Base-by-base conservation (phyloP, 1,140 invertebrate genomes). In the Tigriopus japonicus region DNA sequence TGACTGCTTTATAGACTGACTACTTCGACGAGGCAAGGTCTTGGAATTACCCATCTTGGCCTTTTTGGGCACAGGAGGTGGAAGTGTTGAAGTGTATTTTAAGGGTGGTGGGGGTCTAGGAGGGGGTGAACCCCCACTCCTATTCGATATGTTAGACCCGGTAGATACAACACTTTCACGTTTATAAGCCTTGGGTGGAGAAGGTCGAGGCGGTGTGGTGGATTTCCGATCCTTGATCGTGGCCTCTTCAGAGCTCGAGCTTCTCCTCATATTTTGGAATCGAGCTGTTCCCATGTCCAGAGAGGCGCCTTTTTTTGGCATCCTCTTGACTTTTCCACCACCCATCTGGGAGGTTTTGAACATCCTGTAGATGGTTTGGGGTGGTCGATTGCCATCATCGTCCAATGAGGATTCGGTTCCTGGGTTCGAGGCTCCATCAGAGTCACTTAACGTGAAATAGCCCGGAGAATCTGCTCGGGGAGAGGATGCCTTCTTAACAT, bases 371-470 rank as follows among this genome's bases (percentile, higher is more conserved):
- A 15, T 12, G n/a, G 45, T 6, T 49, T 15, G 45, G 45, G 45
- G 21, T 6, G 45, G 21, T 6, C 45, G 21, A 21, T 21, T 21
- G 3, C 21, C 21, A 21, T 49, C 45, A 17, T 49, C 45, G 6
- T 49, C 45, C 45, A 49, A 21, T 5, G 45, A 49, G n/a, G 45
- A 49, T 17, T 49, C 45, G 2, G n/a, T 15, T 6, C 21, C 45
- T 6, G 45, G 45, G 10, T 49, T 49, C 3, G 45, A 49, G 21
- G 45, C 45, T 49, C 45, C 45, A 49, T 49, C 45, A n/a, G 19
- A 43, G 42, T 14, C 53, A 21, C 49, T 43, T 41, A 62, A 63
- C 54, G 42, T 61, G 35, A 54, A 49, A 52, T 49, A 52, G 23
- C 23, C 28, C 56, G 17, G 15, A 62, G 13, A 23, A 13, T 14